Evolutionary conservation across 2,113 vertebrate genomes (phyloP).

Genomic region (Tragelaphus imberbis): DNA sequence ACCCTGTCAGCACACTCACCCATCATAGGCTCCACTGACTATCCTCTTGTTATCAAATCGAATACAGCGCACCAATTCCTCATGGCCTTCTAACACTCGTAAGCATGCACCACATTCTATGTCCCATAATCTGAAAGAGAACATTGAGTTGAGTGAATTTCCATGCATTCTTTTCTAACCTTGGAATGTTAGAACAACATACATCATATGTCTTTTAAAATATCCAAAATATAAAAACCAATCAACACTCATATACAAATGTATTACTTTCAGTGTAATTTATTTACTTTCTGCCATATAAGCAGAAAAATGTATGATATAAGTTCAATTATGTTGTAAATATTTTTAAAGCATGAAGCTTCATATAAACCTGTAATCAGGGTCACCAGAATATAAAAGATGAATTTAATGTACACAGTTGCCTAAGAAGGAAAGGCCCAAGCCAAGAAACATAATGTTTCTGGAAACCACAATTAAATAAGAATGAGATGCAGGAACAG

Average conservation of each 20-base stretch:
- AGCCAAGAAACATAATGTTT: neutral
- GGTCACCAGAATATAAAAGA: neutral
- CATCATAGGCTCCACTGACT: conserved; percentile 89
- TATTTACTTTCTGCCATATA: conserved; percentile 37
- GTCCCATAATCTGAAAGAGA: conserved; percentile 85
- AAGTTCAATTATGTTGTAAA: conserved; percentile 1
- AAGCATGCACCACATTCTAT: conserved; percentile 88
- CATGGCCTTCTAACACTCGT: conserved; percentile 86
- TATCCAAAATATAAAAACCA: conserved; percentile 18
- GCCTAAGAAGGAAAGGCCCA: neutral
- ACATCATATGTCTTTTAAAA: neutral
- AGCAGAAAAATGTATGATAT: neutral
- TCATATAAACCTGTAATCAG: conserved; percentile 34
- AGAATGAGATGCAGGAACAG: neutral
- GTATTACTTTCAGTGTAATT: conserved; percentile 2
- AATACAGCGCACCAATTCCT: conserved; percentile 88
- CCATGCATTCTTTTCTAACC: conserved; percentile 5
- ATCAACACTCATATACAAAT: conserved; percentile 5
- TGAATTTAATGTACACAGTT: neutral
- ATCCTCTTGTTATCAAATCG: conserved; percentile 90
- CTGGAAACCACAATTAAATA: neutral
- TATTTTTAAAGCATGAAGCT: conserved; percentile 41
- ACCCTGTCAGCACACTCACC: conserved; percentile 75
- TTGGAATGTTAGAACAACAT: neutral
- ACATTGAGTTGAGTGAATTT: neutral